Evolutionary conservation across 2,797 vertebrate genomes (phyloP).

Genomic region (Sebastes iracundus): DNA sequence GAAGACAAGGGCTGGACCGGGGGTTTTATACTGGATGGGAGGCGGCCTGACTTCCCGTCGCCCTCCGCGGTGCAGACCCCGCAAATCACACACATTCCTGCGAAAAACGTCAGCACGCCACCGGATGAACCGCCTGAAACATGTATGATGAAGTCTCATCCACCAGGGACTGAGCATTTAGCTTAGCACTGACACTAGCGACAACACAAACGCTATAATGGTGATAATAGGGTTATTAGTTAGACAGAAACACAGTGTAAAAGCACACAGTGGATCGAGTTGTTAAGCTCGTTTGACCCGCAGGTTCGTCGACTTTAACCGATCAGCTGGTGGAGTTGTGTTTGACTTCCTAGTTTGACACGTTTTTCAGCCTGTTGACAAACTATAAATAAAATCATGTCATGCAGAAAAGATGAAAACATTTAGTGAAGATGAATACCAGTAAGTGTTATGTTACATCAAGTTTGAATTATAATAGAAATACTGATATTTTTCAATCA

Average conservation of each 20-base stretch:
- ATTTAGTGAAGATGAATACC: not conserved
- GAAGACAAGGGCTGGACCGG: slow-evolving; percentile 55
- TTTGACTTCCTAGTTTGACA: not conserved
- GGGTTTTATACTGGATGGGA: slow-evolving; percentile 82
- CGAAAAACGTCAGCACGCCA: slow-evolving; percentile 74
- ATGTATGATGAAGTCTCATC: slow-evolving; percentile 6
- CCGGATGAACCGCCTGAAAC: slow-evolving; percentile 50
- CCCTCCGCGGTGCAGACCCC: slow-evolving; percentile 65
- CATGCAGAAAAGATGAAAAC: not conserved
- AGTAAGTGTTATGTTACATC: not conserved
- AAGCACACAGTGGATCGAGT: not conserved
- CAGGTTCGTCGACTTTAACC: not conserved
- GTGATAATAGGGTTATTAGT: not conserved
- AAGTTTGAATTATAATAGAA: not conserved
- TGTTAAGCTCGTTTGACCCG: not conserved
- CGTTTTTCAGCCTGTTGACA: not conserved
- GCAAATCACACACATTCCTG: slow-evolving; percentile 85
- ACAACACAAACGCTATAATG: rapidly evolving
- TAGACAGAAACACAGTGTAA: not conserved
- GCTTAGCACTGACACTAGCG: not conserved
- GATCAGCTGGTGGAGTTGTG: not conserved
- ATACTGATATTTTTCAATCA: not conserved
- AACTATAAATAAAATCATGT: not conserved
- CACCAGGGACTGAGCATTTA: not conserved
- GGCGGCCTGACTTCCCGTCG: slow-evolving; percentile 67